phyloP scores from a whole-genome alignment of 1,140 invertebrate genomes.

The Stenopsyche tienmushanensis region DNA sequence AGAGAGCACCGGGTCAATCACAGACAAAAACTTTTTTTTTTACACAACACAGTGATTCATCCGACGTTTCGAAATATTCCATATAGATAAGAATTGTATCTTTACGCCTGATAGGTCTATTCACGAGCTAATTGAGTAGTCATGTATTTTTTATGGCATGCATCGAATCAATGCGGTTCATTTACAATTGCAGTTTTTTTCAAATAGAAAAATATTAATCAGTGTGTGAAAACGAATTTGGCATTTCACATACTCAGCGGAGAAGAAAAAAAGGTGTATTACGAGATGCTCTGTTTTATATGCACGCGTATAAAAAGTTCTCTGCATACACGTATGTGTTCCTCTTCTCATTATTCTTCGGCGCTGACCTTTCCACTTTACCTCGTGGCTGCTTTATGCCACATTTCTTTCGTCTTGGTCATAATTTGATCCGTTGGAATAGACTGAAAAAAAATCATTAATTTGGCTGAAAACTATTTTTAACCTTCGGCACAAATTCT shows the following conservation, averaged over 20 bases:
- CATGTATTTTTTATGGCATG: neutral
- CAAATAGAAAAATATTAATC: neutral
- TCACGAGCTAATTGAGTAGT: neutral
- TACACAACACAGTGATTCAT: too few relatives aligned
- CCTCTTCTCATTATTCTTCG: neutral
- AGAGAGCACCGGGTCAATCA: too few relatives aligned
- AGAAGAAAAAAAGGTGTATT: neutral
- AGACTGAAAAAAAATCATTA: too few relatives aligned
- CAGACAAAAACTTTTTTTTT: too few relatives aligned
- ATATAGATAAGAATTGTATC: too few relatives aligned
- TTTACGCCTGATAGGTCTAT: too few relatives aligned
- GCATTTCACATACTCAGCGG: neutral
- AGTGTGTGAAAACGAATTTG: neutral
- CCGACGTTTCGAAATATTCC: too few relatives aligned
- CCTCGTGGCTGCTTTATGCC: neutral
- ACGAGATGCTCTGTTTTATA: neutral
- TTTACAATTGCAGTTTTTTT: neutral
- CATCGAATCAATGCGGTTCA: neutral
- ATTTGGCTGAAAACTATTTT: too few relatives aligned
- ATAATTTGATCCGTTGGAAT: neutral
- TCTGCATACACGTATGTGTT: neutral
- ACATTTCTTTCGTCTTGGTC: neutral
- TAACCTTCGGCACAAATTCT: too few relatives aligned
- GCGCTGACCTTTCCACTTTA: neutral
- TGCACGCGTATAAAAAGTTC: neutral